Evolutionary conservation across 1,140 invertebrate genomes (phyloP), one percentile per base, ranked within the genome.

Genomic region (Philotrypesis tridentata): DNA sequence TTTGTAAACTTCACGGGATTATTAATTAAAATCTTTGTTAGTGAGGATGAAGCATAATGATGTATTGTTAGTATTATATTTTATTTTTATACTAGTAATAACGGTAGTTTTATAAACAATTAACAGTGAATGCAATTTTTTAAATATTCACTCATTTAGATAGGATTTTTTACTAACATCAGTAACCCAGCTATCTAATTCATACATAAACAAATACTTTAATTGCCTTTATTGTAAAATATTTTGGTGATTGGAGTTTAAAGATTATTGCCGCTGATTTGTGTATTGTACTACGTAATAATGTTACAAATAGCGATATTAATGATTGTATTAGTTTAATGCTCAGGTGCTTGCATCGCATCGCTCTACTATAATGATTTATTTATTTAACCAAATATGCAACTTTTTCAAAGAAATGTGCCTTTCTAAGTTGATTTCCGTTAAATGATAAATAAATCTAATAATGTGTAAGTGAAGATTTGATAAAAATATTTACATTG

Each of bases 351-450:
- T 79, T 17, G 11, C 31, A 73, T 72, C 23, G 37, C 40, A 31
- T 73, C 7, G 33, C 40, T 43, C 0, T 3, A 31, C 67, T 65
- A n/a, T 63, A 65, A 55, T 40, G 33, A 65, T 23, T 67, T 68
- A 78, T 61, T 71, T 29, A 6, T 31, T 60, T 55, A 55, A 79
- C 31, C 40, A 79, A 79, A 79, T 37, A 8, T 70, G 29, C 27
- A 33, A 71, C 29, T 37, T 72, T 72, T 14, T 72, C 27, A 80
- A 80, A 63, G 31, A 61, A 80, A 73, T 25, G 79, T 80, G 79
- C 79, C 71, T 80, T 80, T 80, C 12, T 67, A 74, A 74, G 33
- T 74, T 80, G 65, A 72, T 74, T 74, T 74, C 43, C 8, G 72
- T 80, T 73, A 27, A 73, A 73, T 37, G 40, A 29, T 73, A 31